Base-by-base conservation (phyloP, 2,888 invertebrate genomes). In the Mycogona germanica region DNA sequence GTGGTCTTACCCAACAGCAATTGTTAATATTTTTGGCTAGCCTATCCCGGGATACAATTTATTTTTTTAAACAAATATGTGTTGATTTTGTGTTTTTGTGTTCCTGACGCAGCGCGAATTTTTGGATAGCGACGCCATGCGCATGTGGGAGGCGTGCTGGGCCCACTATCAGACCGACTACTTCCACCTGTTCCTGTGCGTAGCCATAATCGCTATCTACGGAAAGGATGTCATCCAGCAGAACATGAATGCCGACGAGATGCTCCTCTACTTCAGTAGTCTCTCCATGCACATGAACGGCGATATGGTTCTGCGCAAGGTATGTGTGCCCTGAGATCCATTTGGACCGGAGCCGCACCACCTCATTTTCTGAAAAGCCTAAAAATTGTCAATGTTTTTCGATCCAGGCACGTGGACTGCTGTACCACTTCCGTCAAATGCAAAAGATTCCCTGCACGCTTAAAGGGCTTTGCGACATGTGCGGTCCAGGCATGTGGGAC, bases 111-210 rank as follows among this genome's bases (percentile, higher is more conserved):
- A 89, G 64, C 76, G 92, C 1, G 92, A 93, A 70, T 93, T 93
- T 66, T 83, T 86, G 0, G 89, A 91, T 68, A 80, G 81, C 14
- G 85, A 87, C 35, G 89, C 89, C 0, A 76, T 92, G 42, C 76
- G 84, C 30, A 91, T 93, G 84, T 93, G 92, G 92, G 91, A 95
- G 72, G 86, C 92, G 2, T 96, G 95, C 72, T 96, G 96, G 96
- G 85, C 92, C 0, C 91, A 91, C 72, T 93, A 91, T 70, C 80
- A 92, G 66, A 95, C 95, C 0, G 89, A 92, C 69, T 92, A 92
- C 70, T 96, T 96, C 73, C 93, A 96, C 67, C 74, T 96, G 64
- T 96, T 96, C 72, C 76, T 96, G 53, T 92, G 92, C 67, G 76
- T 92, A 62, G 87, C 95, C 52, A 92, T 96, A 64, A 83, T 95